Evolutionary conservation across 1,140 invertebrate genomes (phyloP), one percentile per base, ranked within the genome.

Genomic region (Drosophila pallidifrons): DNA sequence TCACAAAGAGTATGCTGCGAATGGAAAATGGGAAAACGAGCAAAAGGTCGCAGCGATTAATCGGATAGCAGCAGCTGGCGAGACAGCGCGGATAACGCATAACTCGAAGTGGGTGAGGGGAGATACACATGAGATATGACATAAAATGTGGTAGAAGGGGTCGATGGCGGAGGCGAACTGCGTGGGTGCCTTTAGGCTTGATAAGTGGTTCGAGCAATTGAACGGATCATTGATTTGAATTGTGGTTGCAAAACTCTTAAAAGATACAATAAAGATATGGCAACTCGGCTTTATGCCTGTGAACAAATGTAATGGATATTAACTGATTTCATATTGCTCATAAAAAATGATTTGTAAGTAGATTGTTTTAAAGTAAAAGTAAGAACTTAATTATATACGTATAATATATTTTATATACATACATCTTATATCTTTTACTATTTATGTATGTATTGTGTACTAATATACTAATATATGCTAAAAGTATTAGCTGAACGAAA

Each of bases 1-100:
- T 93, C 74, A 97, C 94, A 95, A 98, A 96, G 54, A 98, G 94
- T 64, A 97, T 94, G 91, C 96, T 96, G 86, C 94, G 38, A 55
- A 71, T 46, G 63, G 38, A 63, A 71, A 38, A 11, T 38, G 35
- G 35, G 8, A 38, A 25, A 25, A 25, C 20, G 20, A 25, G 20
- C 20, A 25, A 25, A 66, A 79, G 61, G 73, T 71, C 35, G 63
- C 16, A 20, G 38, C 63, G 55, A 67, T 78, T 71, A 75, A 60
- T 54, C 73, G 28, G 41, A 55, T 65, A 49, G 35, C 32, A 59
- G 60, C 6, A 49, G 15, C 57, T 51, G 59, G 8, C 63, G 30
- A 59, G 54, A 71, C 54, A 64, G 41, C 8, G 20, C 65, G 54
- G 30, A 43, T 68, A 54, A 46, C 28, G 3, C 20, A 25, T 13